Evolutionary conservation across 2,113 vertebrate genomes (phyloP).

Genomic region (Lepisosteus oculatus): DNA sequence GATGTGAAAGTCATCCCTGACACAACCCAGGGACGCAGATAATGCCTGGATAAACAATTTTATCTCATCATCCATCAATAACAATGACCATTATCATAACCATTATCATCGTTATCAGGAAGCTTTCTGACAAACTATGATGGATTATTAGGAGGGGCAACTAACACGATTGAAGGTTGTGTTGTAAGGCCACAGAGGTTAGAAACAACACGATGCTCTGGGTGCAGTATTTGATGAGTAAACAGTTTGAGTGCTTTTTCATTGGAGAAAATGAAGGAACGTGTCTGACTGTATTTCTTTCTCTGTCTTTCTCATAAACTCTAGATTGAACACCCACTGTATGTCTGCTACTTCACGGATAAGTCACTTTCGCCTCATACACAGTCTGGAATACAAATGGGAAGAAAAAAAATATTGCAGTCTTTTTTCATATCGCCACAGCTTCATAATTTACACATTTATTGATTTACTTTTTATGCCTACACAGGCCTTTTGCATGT

Average conservation of each 20-base stretch:
- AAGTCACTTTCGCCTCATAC: too few relatives aligned
- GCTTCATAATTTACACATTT: too few relatives aligned
- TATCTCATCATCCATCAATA: conserved; percentile 37
- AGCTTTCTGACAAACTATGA: conserved; percentile 42
- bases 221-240: conserved; percentile 22
- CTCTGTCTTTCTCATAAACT: too few relatives aligned
- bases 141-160: conserved; percentile 29
- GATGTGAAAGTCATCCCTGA: conserved; percentile 29
- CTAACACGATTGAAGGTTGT: conserved; percentile 25
- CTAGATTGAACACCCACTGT: too few relatives aligned
- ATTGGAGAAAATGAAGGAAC: too few relatives aligned
- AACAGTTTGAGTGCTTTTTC: conserved; percentile 1
- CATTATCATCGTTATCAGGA: conserved; percentile 31
- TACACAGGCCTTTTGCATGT: too few relatives aligned
- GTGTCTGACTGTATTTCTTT: too few relatives aligned
- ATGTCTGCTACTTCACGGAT: too few relatives aligned
- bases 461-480: too few relatives aligned
- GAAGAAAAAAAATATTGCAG: too few relatives aligned
- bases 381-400: too few relatives aligned
- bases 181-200: conserved; percentile 29
- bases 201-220: conserved; percentile 22
- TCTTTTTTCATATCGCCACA: too few relatives aligned
- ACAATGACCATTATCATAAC: conserved; percentile 26
- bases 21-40: conserved; percentile 29
- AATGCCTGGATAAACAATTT: conserved; percentile 37